Conservation (phyloP, 1,140 invertebrate genomes). For the Drosophila ananassae region DNA sequence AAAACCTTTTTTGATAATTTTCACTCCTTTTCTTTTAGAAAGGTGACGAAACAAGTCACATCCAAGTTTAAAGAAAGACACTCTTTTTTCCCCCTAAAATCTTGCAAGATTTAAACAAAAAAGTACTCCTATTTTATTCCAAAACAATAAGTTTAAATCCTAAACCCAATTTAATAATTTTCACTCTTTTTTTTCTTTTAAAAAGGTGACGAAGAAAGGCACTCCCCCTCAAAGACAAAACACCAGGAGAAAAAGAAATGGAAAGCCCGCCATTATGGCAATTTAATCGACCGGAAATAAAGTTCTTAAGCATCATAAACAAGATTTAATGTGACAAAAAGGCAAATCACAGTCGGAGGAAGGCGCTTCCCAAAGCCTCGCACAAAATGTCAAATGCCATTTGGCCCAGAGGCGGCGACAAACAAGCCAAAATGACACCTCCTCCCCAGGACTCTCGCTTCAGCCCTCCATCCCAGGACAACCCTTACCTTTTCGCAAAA, state of each 20-base stretch:
- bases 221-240: constrained; percentile 4
- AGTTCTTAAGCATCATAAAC: constrained; percentile 77
- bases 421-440: constrained; percentile 20
- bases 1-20: too few relatives aligned
- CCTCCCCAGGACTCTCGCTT: neutral
- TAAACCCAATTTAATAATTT: constrained; percentile 16
- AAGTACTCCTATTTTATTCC: too few relatives aligned
- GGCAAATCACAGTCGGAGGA: constrained; percentile 65
- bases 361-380: neutral
- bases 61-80: too few relatives aligned
- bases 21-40: too few relatives aligned
- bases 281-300: constrained; percentile 80
- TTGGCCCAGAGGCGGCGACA: constrained; percentile 66
- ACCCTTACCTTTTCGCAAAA: neutral
- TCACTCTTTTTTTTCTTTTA: neutral
- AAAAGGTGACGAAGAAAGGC: neutral
- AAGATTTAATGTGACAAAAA: constrained; percentile 82
- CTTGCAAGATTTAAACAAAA: too few relatives aligned
- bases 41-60: too few relatives aligned
- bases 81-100: too few relatives aligned
- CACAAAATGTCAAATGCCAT: constrained; percentile 72
- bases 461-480: neutral
- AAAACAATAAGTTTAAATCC: too few relatives aligned
- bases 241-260: constrained; percentile 8
- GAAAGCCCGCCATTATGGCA: constrained; percentile 63